These are phyloP conservation scores for Arvicanthis niloticus DNA, from an alignment of 2,113 vertebrate genomes.

Conservation along the genomic window DNA sequence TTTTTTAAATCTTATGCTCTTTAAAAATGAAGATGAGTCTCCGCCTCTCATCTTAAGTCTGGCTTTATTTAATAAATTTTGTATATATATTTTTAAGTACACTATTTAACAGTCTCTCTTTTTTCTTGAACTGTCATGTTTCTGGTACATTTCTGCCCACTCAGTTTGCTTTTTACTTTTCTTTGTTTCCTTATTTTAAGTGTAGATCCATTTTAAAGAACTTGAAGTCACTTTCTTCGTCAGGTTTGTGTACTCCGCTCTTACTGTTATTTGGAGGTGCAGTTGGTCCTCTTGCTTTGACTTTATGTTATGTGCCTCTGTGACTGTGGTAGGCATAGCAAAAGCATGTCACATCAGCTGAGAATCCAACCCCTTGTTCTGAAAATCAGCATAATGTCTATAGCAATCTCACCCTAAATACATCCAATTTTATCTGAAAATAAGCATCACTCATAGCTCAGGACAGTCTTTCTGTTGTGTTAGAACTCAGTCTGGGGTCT, in stretches of 20 bases:
- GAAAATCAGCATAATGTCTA: background rate
- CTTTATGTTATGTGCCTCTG: conserved; percentile 1
- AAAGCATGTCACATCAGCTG: background rate
- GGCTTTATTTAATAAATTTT: background rate
- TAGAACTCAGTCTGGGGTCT: background rate
- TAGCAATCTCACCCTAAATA: background rate
- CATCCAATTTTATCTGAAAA: background rate
- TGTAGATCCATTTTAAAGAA: background rate
- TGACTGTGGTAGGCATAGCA: background rate
- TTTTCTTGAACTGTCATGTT: background rate
- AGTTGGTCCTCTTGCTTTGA: background rate
- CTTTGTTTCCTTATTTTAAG: conserved; percentile 29
- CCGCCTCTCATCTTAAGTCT: background rate
- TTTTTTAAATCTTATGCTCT: conserved; percentile 6
- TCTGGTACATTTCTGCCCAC: background rate
- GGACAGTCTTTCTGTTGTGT: background rate
- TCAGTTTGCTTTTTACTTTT: background rate
- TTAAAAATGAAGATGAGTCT: background rate
- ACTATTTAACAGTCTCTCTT: background rate
- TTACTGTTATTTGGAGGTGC: background rate
- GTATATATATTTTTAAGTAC: background rate
- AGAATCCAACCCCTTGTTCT: background rate
- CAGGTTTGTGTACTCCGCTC: background rate
- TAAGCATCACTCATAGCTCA: background rate
- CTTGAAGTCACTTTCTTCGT: background rate